Evolutionary conservation across 2,113 vertebrate species (phyloP).

Genomic region (Felis chaus): DNA sequence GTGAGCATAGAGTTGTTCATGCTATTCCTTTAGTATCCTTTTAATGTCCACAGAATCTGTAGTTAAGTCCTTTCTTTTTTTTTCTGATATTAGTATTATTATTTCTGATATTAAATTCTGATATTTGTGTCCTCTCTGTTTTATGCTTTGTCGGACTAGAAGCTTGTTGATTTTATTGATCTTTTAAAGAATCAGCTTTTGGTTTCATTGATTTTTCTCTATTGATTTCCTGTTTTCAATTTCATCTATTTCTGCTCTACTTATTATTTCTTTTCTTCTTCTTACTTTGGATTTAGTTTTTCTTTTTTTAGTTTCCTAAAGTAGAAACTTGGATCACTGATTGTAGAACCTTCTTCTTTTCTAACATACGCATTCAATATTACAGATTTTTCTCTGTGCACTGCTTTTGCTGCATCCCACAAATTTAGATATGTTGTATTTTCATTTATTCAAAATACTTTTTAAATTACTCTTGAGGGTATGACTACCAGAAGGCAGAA

Average conservation of each 20-base stretch:
- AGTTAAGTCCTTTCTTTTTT: background rate
- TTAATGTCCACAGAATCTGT: background rate
- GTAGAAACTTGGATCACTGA: background rate
- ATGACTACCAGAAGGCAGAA: background rate
- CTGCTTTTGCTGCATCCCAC: background rate
- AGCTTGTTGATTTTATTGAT: background rate
- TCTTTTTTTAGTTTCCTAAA: background rate
- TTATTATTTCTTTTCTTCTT: background rate
- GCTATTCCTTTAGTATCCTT: background rate
- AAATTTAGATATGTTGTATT: background rate
- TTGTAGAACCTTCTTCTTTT: background rate
- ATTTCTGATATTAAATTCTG: no score
- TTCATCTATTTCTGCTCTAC: background rate
- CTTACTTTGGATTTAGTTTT: background rate
- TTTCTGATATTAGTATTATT: background rate
- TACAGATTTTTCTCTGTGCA: background rate
- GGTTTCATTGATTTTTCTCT: background rate
- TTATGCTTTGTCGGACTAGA: background rate
- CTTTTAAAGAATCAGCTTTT: background rate
- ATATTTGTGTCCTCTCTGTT: background rate
- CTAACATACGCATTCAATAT: background rate
- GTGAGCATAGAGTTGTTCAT: background rate
- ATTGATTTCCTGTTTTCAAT: background rate
- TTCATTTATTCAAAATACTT: background rate
- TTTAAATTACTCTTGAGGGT: background rate